Conservation (phyloP, 2,113 vertebrate species). For the Scatophagus argus region DNA sequence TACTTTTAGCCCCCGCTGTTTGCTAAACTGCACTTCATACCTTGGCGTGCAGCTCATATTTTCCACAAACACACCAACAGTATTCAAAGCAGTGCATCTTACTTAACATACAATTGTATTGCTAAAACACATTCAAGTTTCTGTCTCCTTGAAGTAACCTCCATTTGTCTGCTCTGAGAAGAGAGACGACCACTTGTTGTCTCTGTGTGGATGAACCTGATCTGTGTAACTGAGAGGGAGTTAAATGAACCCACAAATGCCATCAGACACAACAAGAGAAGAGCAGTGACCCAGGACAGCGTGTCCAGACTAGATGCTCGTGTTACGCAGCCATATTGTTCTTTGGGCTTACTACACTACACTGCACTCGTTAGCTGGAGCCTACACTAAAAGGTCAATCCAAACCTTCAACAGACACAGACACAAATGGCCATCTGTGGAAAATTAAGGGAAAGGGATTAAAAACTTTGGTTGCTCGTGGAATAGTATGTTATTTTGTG, state of each 20-base stretch:
- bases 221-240: conserved; percentile 75
- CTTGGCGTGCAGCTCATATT: conserved; percentile 33
- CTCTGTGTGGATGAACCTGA: conserved; percentile 60
- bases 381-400: conserved; percentile 42
- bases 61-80: conserved; percentile 36
- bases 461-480: not conserved
- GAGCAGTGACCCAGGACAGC: conserved; percentile 64
- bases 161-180: not conserved
- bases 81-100: not conserved
- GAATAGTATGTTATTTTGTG: conserved; percentile 1
- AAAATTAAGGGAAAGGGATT: not conserved
- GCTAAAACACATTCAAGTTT: not conserved
- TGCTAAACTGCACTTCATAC: conserved; percentile 45
- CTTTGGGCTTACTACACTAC: conserved; percentile 41
- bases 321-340: conserved; percentile 72
- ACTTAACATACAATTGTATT: not conserved
- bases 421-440: not conserved
- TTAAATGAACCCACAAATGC: conserved; percentile 69
- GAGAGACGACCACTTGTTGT: conserved; percentile 20
- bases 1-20: conserved; percentile 69
- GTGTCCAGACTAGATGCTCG: conserved; percentile 63
- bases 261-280: conserved; percentile 58
- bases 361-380: conserved; percentile 34
- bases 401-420: conserved; percentile 22
- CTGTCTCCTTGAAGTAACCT: conserved; percentile 44